A percentile compares a stretch with the other conserved stretches of the same genome.
Evolutionary conservation across 2,113 vertebrate species (phyloP).

Genomic region (Apistogramma diplotaenia): DNA sequence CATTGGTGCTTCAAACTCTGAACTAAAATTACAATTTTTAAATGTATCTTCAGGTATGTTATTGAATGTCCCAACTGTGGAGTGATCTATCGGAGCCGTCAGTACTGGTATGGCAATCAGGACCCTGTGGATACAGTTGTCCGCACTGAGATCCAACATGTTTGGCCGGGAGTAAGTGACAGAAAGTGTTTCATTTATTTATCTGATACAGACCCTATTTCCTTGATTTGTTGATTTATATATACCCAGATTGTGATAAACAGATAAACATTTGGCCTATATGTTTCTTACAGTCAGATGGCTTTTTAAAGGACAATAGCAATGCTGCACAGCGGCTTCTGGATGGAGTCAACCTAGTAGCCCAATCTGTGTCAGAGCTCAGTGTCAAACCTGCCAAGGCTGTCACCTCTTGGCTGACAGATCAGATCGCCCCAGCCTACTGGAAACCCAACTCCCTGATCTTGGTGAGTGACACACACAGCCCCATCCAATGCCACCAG

Average conservation of each 20-base stretch:
- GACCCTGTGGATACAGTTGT: constrained; percentile 98
- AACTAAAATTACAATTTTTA: neutral
- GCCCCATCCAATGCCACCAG: constrained; percentile 87
- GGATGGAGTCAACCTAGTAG: constrained; percentile 96
- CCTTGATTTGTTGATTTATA: neutral
- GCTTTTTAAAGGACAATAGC: constrained; percentile 97
- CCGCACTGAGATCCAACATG: constrained; percentile 96
- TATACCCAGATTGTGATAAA: neutral
- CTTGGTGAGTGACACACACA: constrained; percentile 82
- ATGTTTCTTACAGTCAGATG: constrained; percentile 81
- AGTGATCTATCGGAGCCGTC: constrained; percentile 96
- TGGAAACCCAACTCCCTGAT: constrained; percentile 99
- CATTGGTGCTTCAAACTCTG: neutral
- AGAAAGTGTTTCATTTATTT: neutral
- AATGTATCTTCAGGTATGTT: constrained; percentile 83
- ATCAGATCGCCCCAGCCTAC: constrained; percentile 97
- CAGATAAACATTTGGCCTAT: neutral
- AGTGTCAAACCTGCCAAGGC: constrained; percentile 96
- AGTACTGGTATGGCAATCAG: constrained; percentile 99
- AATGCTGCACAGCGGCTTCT: constrained; percentile 96
- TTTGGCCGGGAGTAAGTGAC: constrained; percentile 93
- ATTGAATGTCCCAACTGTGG: constrained; percentile 96
- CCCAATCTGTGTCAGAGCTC: constrained; percentile 96
- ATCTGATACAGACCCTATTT: neutral
- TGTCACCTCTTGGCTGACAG: constrained; percentile 97